Conservation (phyloP, 2,888 invertebrate genomes). For the Synanthedon myopaeformis region DNA sequence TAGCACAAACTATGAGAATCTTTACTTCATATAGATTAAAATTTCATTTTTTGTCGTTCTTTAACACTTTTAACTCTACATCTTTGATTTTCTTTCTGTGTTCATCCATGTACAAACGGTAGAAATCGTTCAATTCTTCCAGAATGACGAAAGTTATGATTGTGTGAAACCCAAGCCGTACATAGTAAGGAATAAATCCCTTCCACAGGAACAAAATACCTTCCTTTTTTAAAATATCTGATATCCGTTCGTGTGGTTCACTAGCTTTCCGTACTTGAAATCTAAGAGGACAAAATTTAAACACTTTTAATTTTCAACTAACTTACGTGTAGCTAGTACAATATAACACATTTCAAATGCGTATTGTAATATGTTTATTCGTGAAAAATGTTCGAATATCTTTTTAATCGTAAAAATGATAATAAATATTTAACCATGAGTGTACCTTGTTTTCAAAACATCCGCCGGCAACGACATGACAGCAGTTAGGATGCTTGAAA, state of each 20-base stretch:
- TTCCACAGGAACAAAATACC: conserved; percentile 93
- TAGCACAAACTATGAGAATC: too few relatives aligned
- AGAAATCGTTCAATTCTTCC: conserved; percentile 80
- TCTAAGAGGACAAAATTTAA: conserved; percentile 13
- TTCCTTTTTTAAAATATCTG: conserved; percentile 80
- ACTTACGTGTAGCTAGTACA: too few relatives aligned
- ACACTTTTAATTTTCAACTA: too few relatives aligned
- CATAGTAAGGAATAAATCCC: conserved; percentile 95
- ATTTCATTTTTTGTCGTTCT: too few relatives aligned
- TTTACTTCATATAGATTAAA: too few relatives aligned
- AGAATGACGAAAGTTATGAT: conserved; percentile 92
- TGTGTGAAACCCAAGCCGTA: conserved; percentile 92
- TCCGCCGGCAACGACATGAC: conserved; percentile 95
- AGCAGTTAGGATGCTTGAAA: conserved; percentile 93
- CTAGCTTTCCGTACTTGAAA: conserved; percentile 22
- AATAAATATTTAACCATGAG: not conserved
- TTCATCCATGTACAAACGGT: not conserved
- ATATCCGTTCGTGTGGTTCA: conserved; percentile 75
- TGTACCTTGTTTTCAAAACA: conserved; percentile 92
- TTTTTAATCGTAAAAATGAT: too few relatives aligned
- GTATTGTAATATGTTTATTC: too few relatives aligned
- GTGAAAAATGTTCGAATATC: too few relatives aligned
- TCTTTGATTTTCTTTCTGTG: too few relatives aligned
- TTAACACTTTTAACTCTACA: too few relatives aligned
- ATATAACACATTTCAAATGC: too few relatives aligned